Base-by-base conservation (phyloP, 2,113 vertebrate genomes). In the Psephotus haematonotus region DNA sequence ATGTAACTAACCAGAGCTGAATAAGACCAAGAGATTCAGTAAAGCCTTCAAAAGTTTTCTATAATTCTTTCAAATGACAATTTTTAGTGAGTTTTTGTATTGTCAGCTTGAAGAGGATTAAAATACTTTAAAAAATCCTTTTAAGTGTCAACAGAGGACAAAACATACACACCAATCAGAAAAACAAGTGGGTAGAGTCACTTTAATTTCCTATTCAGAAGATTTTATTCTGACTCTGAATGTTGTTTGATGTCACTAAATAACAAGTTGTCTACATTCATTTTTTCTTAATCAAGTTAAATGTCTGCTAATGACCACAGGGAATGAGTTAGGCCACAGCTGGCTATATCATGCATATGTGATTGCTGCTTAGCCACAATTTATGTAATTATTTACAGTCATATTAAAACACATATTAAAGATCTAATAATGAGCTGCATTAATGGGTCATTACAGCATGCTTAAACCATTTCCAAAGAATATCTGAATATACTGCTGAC, bases 321-420 rank as follows among this genome's bases (percentile, higher is more conserved):
- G 43, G 63, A 90, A 78, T 46, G 60, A 76, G 92, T 91, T 7
- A 83, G 76, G 81, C 52, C 50, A 80, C 92, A 93, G 90, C 69
- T 93, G 96, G 88, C 82, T 87, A 25, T 50, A 67, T 71, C n/a
- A 12, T 64, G 86, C 90, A 92, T 89, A 67, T 87, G 91, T 49
- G 15, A 95, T 49, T 89, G 55, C 50, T 86, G 69, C 89, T 93
- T 80, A 94, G 88, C 88, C 68, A 65, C 88, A 81, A 83, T 89
- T 93, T 93, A 67, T 77, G 43, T 68, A 55, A 90, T 88, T 92
- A 92, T 47, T 64, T 82, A 70, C 60, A 68, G 64, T 49, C 9
- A 9, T 77, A 59, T 88, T 96, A 92, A 96, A 96, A 94, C 20
- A 79, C 78, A 65, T 60, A 52, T 80, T 97, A 78, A 93, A 95